phyloP scores from a whole-genome alignment of 2,888 invertebrate genomes.

The Camptogramma bilineatum region DNA sequence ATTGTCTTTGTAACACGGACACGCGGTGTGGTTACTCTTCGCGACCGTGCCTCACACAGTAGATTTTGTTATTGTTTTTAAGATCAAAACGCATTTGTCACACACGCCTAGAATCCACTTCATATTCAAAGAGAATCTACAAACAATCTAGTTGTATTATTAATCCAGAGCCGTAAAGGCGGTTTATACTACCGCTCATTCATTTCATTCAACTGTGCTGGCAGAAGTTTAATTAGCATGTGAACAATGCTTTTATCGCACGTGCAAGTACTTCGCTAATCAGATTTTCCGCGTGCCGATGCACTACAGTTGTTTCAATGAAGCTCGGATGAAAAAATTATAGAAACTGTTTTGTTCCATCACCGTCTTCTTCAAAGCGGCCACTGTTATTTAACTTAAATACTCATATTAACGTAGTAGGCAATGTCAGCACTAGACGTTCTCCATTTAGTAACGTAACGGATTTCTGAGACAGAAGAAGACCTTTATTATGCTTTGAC shows the following conservation, averaged over 20 bases:
- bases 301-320: slow-evolving; percentile 49
- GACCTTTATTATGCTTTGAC: too few relatives aligned
- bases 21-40: too few relatives aligned
- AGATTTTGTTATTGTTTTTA: too few relatives aligned
- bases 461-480: too few relatives aligned
- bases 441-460: too few relatives aligned
- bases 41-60: too few relatives aligned
- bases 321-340: slow-evolving; percentile 59
- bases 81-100: neutral
- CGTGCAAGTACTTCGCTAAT: slow-evolving; percentile 41
- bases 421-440: too few relatives aligned
- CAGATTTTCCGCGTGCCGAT: slow-evolving; percentile 41
- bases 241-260: slow-evolving; percentile 43
- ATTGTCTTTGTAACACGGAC: too few relatives aligned
- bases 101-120: neutral
- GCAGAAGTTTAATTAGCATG: slow-evolving; percentile 35
- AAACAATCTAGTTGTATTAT: neutral
- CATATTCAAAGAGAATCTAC: neutral
- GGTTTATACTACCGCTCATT: neutral
- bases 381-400: too few relatives aligned
- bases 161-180: neutral
- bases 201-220: slow-evolving; percentile 12
- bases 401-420: too few relatives aligned
- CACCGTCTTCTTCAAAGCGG: neutral
- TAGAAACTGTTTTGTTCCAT: slow-evolving; percentile 51